These are phyloP conservation scores for Serilophus lunatus DNA, from an alignment of 2,113 vertebrate genomes.

Conservation along the genomic window DNA sequence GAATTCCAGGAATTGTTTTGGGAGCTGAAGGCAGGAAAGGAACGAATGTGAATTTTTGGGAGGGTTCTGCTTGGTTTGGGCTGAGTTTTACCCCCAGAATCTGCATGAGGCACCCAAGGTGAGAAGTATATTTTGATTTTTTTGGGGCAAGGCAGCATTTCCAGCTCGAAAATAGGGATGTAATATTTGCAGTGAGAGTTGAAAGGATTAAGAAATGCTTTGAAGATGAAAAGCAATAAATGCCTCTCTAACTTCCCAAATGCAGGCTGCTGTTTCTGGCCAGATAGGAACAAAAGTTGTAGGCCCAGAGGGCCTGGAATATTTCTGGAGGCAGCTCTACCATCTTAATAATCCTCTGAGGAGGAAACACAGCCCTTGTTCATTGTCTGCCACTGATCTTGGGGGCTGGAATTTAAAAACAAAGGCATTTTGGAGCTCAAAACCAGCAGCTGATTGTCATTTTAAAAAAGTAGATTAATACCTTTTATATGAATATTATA, in stretches of 20 bases:
- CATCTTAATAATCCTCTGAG: not conserved
- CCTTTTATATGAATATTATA: not conserved
- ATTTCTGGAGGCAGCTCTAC: constrained; percentile 4
- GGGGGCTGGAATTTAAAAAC: not conserved
- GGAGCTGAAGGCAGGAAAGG: not conserved
- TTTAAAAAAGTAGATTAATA: too few species aligned
- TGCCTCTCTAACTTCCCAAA: not conserved
- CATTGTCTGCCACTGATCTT: not conserved
- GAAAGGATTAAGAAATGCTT: constrained; percentile 27
- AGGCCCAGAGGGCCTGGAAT: not conserved
- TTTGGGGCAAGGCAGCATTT: not conserved
- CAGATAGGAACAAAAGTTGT: constrained; percentile 12
- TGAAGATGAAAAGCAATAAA: constrained; percentile 53
- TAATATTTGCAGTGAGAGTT: not conserved
- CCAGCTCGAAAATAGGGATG: not conserved
- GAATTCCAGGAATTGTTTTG: not conserved
- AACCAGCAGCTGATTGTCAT: not conserved
- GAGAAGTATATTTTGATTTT: not conserved
- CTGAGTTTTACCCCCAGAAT: not conserved
- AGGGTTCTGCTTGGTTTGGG: not conserved
- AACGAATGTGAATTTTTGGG: not conserved
- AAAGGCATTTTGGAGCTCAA: not conserved
- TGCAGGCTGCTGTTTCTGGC: not conserved
- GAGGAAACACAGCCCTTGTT: not conserved
- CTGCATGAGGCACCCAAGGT: not conserved